Evolutionary conservation across 2,113 vertebrate species (phyloP).

Genomic region (Rutilus rutilus): DNA sequence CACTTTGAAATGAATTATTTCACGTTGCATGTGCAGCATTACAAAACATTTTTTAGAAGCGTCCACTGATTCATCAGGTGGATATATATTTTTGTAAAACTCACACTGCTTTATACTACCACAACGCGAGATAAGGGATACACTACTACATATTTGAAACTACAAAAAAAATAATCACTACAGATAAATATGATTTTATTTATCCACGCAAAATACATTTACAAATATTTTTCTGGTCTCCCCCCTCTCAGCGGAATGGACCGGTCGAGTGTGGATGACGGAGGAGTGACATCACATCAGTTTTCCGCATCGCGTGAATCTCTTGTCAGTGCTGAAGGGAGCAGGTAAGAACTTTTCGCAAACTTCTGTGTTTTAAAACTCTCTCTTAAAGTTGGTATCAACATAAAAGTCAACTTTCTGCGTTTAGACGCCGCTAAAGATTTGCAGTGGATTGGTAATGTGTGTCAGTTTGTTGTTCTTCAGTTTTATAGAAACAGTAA

Average conservation of each 20-base stretch:
- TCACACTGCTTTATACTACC: neutral
- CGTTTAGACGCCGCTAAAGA: no score
- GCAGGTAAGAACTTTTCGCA: slow-evolving; percentile 62
- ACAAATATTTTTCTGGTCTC: neutral
- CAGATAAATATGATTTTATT: neutral
- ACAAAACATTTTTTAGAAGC: slow-evolving; percentile 8
- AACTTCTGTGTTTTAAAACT: neutral
- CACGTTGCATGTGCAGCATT: slow-evolving; percentile 17
- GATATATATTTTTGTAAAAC: no score
- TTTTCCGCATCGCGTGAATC: slow-evolving; percentile 64
- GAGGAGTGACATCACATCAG: slow-evolving; percentile 66
- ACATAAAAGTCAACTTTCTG: neutral
- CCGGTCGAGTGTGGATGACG: slow-evolving; percentile 59
- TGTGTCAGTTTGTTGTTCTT: neutral
- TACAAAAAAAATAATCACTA: neutral
- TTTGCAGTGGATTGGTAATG: no score
- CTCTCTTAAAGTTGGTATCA: neutral
- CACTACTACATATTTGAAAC: no score
- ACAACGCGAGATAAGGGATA: neutral
- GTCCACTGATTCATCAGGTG: neutral
- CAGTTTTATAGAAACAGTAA: neutral
- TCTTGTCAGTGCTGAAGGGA: slow-evolving; percentile 50
- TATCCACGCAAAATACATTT: neutral
- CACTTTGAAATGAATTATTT: slow-evolving; percentile 57
- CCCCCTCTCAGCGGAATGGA: slow-evolving; percentile 13